A percentile compares a stretch with the other conserved stretches of the same genome.
Conservation (phyloP, 1,140 invertebrate genomes). For the Scaptomyza pallida region DNA sequence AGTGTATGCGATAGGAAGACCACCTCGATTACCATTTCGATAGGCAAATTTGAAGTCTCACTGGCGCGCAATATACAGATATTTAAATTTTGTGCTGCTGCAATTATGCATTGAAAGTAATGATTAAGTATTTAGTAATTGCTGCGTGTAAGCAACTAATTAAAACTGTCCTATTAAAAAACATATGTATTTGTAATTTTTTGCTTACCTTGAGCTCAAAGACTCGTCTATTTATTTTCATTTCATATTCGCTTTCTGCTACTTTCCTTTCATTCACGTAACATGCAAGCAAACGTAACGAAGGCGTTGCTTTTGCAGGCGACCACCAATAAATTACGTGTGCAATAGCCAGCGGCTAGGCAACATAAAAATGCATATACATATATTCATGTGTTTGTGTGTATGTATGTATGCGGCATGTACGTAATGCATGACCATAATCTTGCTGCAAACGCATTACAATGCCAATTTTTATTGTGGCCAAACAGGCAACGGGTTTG, state of each 20-base stretch:
- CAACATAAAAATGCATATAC: conserved; percentile 12
- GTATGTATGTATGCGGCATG: no score
- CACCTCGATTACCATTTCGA: conserved; percentile 10
- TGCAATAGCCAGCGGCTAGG: conserved; percentile 34
- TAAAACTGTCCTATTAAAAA: background rate
- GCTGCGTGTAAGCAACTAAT: conserved; percentile 3
- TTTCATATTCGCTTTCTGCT: no score
- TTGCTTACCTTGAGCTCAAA: conserved; percentile 7
- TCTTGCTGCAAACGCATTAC: background rate
- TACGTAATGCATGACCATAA: conserved; percentile 2
- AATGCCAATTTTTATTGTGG: conserved; percentile 19
- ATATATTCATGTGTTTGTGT: background rate
- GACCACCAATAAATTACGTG: conserved; percentile 53
- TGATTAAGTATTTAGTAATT: background rate
- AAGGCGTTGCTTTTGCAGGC: conserved; percentile 38
- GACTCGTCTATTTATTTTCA: conserved; percentile 33
- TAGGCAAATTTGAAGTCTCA: conserved; percentile 1
- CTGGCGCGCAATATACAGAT: conserved; percentile 6
- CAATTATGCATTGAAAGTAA: background rate
- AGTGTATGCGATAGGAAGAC: background rate
- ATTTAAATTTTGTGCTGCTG: background rate
- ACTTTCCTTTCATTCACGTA: conserved; percentile 37
- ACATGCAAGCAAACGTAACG: conserved; percentile 56
- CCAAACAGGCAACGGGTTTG: conserved; percentile 2
- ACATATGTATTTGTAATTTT: conserved; percentile 1